Base-by-base conservation (phyloP, 2,888 invertebrate species). In the Drosophila robusta region DNA sequence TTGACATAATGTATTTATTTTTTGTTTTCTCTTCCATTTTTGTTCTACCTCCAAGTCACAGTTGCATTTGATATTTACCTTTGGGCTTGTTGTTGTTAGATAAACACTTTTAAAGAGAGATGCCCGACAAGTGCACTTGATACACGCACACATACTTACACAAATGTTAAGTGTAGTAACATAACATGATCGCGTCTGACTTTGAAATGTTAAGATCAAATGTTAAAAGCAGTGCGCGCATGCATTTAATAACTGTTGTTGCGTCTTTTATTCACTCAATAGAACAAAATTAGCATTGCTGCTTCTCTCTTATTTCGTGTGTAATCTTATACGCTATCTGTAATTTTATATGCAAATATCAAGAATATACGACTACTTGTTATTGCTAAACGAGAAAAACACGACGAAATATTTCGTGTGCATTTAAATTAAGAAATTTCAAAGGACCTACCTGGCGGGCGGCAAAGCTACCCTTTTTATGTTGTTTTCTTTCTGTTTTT, bases 291-390 rank as follows among this genome's bases (percentile, higher is more conserved):
- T 56, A 50, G 41, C 49, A 47, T 50, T 18, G 44, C 54, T 70
- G 41, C 50, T 73, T 44, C 32, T 32, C 9, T 29, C 29, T 9
- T 29, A 9, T 29, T 29, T 29, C 29, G 9, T 44, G 16, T 50
- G 89, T 80, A 84, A 84, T 73, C 55, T 88, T 78, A 88, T 80
- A 83, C 66, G 51, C 14, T 39, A n/a, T 16, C 14, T 79, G 82
- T 85, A 88, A 83, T 77, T 75, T 69, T 87, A 85, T 72, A 87
- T 78, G 62, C 64, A 65, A 58, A 74, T 34, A 56, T 56, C 44
- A 50, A 52, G 52, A 58, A 58, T 44, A 32, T 46, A 16, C 54
- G 57, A 62, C 75, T 76, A 78, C 75, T 78, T 65, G 68, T 36
- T 61, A 42, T 54, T 75, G 66, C 61, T 4, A 34, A 12, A 47